Percentiles rank a stretch among this genome's conserved stretches.
These are phyloP conservation scores for Sorex araneus DNA, from an alignment of 2,113 vertebrate species.

Conservation along the genomic window DNA sequence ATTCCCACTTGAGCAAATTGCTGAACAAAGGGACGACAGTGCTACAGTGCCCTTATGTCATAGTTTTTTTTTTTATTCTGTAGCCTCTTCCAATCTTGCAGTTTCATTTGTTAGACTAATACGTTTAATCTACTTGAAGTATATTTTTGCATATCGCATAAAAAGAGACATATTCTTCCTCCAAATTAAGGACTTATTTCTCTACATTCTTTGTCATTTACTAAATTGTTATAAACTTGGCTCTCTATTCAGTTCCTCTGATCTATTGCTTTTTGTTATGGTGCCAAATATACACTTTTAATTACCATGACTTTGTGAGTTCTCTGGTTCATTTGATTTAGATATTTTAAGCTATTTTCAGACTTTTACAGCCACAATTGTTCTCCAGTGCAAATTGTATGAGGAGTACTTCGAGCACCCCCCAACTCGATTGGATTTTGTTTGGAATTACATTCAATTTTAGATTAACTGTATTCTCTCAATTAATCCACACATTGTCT, in stretches of 20 bases:
- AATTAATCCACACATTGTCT: slow-evolving; percentile 63
- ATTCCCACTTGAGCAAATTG: no score
- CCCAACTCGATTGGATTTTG: slow-evolving; percentile 18
- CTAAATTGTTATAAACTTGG: neutral
- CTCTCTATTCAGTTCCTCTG: slow-evolving; percentile 12
- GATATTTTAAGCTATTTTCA: slow-evolving; percentile 52
- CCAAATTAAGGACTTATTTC: slow-evolving; percentile 43
- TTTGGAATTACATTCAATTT: slow-evolving; percentile 50
- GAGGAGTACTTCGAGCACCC: neutral
- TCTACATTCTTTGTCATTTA: neutral
- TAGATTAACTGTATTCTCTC: slow-evolving; percentile 56
- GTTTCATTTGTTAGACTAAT: slow-evolving; percentile 15
- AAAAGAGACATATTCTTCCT: slow-evolving; percentile 31
- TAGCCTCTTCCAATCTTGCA: slow-evolving; percentile 28
- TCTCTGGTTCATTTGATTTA: slow-evolving; percentile 52
- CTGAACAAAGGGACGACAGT: no score
- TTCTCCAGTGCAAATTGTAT: slow-evolving; percentile 35
- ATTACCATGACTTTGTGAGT: slow-evolving; percentile 10
- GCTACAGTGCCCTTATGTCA: no score
- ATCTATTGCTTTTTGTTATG: neutral
- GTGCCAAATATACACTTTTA: slow-evolving; percentile 29
- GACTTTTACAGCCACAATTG: neutral
- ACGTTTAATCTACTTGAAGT: slow-evolving; percentile 40
- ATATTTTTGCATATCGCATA: neutral
- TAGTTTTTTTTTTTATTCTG: neutral